Base-by-base conservation (phyloP, 2,888 invertebrate species). In the Erannis defoliaria region DNA sequence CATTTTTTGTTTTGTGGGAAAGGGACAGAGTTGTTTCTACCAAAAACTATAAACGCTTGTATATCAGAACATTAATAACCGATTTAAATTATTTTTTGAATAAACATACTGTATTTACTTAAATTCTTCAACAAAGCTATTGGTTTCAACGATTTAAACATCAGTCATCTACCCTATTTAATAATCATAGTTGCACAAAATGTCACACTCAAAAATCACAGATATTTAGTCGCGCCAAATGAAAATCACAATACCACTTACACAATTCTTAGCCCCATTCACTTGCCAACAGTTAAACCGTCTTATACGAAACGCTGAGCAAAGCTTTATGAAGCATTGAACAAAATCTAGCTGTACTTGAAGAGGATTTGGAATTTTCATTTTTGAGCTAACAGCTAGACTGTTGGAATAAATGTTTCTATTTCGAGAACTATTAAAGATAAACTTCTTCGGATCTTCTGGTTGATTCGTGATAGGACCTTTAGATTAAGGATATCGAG, bases 291-390 rank as follows among this genome's bases (percentile, higher is more conserved):
- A 37, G 50, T 59, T 46, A 5, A 40, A 40, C 4, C 49, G 46
- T 16, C 51, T 59, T 59, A 33, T 40, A 23, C 53, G 14, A 43
- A 49, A 19, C 53, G 46, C 51, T 53, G 38, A 51, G 51, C 31
- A 23, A 45, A 53, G 53, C 46, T 45, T 49, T 49, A 35, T n/a
- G 18, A 5, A 12, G 19, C 40, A n/a, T 18, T 57, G 19, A 10
- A 18, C 38, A 40, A 46, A 53, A 59, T 38, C 21, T 8, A 43
- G 16, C 38, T 51, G 37, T 51, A 58, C 43, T 58, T 16, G 48
- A 4, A 29, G 18, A 16, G 43, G 40, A 43, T 43, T 31, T 9
- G 35, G 21, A 38, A 23, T 18, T 46, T 58, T 46, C 12, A 35
- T 29, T 45, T 37, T 21, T 19, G 18, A 38, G 12, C 19, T 18